Base-by-base conservation (phyloP, 1,140 invertebrate species). In the Uloborus diversus region DNA sequence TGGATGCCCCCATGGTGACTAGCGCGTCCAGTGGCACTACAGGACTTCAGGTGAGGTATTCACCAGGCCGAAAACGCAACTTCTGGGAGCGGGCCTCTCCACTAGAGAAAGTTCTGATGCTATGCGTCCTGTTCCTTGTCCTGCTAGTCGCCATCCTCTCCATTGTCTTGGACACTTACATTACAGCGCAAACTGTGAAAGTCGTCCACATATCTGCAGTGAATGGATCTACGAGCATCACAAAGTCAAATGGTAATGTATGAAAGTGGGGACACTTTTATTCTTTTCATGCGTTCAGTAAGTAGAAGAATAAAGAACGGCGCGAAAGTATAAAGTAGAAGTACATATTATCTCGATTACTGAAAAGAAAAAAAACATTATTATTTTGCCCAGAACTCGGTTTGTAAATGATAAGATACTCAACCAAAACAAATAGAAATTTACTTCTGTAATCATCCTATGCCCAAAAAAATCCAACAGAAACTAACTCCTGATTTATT, bases 81-180 rank as follows among this genome's bases (percentile, higher is more conserved):
- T 86, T 91, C 83, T 92, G 89, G 92, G 89, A 91, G 85, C 88
- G 90, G 68, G 86, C 90, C 42, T 90, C 87, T 4, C 84, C 86
- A 4, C 82, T 92, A 32, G 91, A 92, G 84, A 90, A 89, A 86
- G 87, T 88, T 17, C 86, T 92, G 5, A 83, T 91, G 42, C 87
- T 88, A 75, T 87, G 88, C 23, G 85, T 93, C 0, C 85, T 92
- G n/a, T 87, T 93, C 4, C 35, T 81, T 2, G 56, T 82, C 3
- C 49, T 86, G 0, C 78, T 83, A 0, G 80, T 88, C 25, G 81
- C 86, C 33, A 82, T 86, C 75, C 88, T 93, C 75, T 90, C 92
- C 51, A 84, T 91, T 30, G 85, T 91, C 30, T 84, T 92, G 37
- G 88, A 89, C 25, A 85, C 87, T 14, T 82, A 88, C 14, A 68